Conservation (phyloP, 2,113 vertebrate genomes). For the Ellobius talpinus region DNA sequence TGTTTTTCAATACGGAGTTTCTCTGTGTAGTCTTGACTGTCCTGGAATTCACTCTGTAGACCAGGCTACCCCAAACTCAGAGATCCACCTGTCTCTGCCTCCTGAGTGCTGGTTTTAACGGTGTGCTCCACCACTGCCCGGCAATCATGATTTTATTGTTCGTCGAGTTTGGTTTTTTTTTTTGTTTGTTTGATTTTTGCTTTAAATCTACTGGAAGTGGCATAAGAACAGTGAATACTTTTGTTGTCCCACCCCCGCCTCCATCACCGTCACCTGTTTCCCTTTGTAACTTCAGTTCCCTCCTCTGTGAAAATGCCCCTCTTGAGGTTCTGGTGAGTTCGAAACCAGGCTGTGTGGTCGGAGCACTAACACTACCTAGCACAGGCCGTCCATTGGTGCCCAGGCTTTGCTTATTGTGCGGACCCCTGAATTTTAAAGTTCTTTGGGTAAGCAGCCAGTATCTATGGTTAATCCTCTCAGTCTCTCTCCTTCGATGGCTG, state of each 20-base stretch:
- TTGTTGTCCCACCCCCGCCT: accelerated
- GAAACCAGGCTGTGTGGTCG: neutral
- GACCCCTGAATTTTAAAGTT: neutral
- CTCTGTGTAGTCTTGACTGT: no score
- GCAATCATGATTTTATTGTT: neutral
- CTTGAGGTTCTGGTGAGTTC: neutral
- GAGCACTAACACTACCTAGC: neutral
- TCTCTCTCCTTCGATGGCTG: neutral
- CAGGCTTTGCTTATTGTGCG: neutral
- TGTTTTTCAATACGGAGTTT: neutral
- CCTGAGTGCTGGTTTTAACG: neutral
- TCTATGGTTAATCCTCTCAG: neutral
- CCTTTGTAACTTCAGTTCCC: neutral
- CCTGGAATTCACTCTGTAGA: neutral
- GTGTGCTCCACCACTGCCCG: neutral
- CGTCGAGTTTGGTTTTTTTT: neutral
- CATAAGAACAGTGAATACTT: neutral
- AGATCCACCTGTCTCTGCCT: neutral
- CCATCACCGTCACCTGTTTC: neutral
- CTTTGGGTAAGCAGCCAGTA: neutral
- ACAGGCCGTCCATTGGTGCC: neutral
- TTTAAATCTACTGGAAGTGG: neutral
- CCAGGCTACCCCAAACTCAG: neutral
- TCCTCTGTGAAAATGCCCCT: neutral
- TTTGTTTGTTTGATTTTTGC: no score